Percentiles rank a stretch among this genome's conserved stretches.
These are phyloP conservation scores for Brachyptera putata DNA, from an alignment of 2,888 invertebrate species.

Conservation along the genomic window DNA sequence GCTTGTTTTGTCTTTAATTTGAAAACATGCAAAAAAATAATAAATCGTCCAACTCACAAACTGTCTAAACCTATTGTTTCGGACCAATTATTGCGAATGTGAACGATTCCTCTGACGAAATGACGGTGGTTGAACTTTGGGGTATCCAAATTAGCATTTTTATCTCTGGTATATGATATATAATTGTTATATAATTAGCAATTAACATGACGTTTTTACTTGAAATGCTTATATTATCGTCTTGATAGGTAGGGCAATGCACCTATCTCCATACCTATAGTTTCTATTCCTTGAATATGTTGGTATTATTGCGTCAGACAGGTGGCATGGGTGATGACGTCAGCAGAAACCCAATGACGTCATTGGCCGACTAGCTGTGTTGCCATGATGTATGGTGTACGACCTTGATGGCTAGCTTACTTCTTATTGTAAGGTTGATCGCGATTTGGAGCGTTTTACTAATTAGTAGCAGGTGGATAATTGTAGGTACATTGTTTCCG, in stretches of 20 bases:
- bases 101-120: too few relatives aligned
- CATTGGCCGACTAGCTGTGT: slow-evolving; percentile 17
- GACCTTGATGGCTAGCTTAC: slow-evolving; percentile 24
- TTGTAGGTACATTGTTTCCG: neutral
- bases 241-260: slow-evolving; percentile 14
- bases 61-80: too few relatives aligned
- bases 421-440: neutral
- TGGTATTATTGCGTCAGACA: slow-evolving; percentile 24
- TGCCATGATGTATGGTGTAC: slow-evolving; percentile 12
- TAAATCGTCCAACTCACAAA: too few relatives aligned
- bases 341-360: slow-evolving; percentile 23
- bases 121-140: too few relatives aligned
- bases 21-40: too few relatives aligned
- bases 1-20: too few relatives aligned
- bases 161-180: neutral
- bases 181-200: too few relatives aligned
- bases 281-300: neutral
- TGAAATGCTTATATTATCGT: too few relatives aligned
- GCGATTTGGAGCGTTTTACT: neutral
- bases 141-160: neutral
- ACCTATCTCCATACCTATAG: neutral
- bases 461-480: neutral
- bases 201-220: too few relatives aligned
- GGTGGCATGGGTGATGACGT: slow-evolving; percentile 24
- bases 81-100: too few relatives aligned